Evolutionary conservation across 2,797 vertebrate species (phyloP).

Genomic region (Centroberyx gerrardi): DNA sequence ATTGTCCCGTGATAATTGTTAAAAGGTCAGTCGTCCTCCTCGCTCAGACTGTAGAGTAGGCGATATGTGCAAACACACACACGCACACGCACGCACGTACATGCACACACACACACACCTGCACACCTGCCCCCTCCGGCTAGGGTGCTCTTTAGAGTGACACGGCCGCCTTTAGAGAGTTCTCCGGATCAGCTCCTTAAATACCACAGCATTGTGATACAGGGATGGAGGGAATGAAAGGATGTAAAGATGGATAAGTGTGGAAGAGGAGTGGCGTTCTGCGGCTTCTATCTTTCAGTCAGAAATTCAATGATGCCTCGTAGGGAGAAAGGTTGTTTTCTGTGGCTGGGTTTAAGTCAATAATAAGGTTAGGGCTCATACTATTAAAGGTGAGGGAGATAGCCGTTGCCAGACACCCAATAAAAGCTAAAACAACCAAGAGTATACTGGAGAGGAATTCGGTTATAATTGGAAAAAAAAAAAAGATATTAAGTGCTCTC

Average conservation of each 20-base stretch:
- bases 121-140: constrained; percentile 36
- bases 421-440: constrained; percentile 21
- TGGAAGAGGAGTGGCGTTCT: constrained; percentile 11
- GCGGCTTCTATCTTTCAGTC: constrained; percentile 29
- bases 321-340: constrained; percentile 31
- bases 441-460: background rate
- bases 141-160: constrained; percentile 64
- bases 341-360: constrained; percentile 14
- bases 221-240: constrained; percentile 26
- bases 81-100: constrained; percentile 18
- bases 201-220: constrained; percentile 68
- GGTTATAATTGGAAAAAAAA: background rate
- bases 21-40: constrained; percentile 80
- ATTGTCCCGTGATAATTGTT: constrained; percentile 78
- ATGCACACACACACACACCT: constrained; percentile 23
- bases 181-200: constrained; percentile 59
- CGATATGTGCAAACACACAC: constrained; percentile 43
- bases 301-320: constrained; percentile 19
- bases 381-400: constrained; percentile 20
- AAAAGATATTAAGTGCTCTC: background rate
- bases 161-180: constrained; percentile 46
- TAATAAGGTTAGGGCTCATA: constrained; percentile 25
- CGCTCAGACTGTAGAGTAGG: constrained; percentile 54
- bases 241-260: constrained; percentile 26
- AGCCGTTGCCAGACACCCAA: constrained; percentile 14